Conservation (phyloP, 2,113 vertebrate species). For the Melozone crissalis region DNA sequence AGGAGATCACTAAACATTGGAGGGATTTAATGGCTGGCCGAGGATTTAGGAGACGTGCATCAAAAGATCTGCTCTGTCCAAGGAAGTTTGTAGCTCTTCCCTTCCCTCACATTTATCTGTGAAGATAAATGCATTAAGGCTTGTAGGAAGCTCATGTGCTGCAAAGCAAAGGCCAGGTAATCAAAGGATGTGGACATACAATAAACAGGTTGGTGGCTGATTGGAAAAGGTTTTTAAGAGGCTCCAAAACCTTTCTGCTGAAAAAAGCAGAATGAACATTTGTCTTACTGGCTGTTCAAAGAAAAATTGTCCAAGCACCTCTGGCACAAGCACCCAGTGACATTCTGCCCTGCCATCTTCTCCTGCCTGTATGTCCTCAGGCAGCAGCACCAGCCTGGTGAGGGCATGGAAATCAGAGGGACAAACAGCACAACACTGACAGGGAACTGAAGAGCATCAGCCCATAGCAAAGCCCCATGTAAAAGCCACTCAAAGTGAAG, state of each 20-base stretch:
- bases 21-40: neutral
- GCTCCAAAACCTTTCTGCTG: neutral
- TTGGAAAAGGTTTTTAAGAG: neutral
- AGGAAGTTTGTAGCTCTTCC: neutral
- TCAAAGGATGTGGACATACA: neutral
- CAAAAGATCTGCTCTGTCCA: neutral
- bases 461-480: neutral
- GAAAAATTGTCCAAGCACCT: neutral
- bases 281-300: neutral
- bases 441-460: neutral
- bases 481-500: neutral
- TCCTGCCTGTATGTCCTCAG: accelerated
- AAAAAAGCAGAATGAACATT: neutral
- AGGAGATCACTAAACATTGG: neutral
- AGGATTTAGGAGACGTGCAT: neutral
- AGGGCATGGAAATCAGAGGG: neutral
- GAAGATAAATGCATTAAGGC: neutral
- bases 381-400: neutral
- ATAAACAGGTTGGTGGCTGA: neutral
- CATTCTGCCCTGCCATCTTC: neutral
- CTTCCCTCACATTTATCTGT: neutral
- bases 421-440: neutral
- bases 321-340: neutral
- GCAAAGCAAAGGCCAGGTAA: neutral
- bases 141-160: neutral